These are phyloP conservation scores for Glandiceps talaboti DNA, from an alignment of 53 echinoderm and acorn worm species.

Conservation along the genomic window DNA sequence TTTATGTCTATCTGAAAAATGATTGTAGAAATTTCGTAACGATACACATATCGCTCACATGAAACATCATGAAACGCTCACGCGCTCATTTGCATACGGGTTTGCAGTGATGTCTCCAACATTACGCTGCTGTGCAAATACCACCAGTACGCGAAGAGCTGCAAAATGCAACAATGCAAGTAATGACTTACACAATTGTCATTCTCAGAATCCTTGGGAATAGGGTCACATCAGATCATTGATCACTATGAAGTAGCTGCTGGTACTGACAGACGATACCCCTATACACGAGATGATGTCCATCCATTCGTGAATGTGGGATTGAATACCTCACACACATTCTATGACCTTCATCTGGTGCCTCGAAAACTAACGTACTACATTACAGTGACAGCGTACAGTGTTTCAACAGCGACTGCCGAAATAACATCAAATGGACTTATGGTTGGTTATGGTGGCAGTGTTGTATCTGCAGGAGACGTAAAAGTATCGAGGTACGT, in stretches of 20 bases:
- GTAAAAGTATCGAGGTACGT: not conserved
- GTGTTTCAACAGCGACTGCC: constrained; percentile 22
- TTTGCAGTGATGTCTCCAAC: too few species aligned
- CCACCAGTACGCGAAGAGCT: too few species aligned
- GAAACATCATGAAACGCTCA: too few species aligned
- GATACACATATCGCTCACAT: too few species aligned
- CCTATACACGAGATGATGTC: constrained; percentile 40
- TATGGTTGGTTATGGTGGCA: constrained; percentile 18
- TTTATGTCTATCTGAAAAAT: too few species aligned
- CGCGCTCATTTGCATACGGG: too few species aligned
- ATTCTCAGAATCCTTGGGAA: too few species aligned
- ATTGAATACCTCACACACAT: constrained; percentile 23
- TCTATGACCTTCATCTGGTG: constrained; percentile 16
- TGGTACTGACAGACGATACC: constrained; percentile 41
- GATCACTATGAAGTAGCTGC: constrained; percentile 35
- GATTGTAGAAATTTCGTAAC: too few species aligned
- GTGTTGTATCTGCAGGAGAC: not conserved
- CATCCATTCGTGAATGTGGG: constrained; percentile 36
- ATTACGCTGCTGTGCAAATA: too few species aligned
- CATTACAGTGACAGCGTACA: constrained; percentile 33
- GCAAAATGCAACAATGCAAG: too few species aligned
- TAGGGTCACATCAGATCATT: constrained; percentile 26
- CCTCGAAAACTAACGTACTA: constrained; percentile 16
- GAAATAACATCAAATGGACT: constrained; percentile 42
- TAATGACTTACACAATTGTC: too few species aligned